A percentile compares a stretch with the other conserved stretches of the same genome.
Evolutionary conservation across 2,888 invertebrate genomes (phyloP).

Genomic region (Drosophila nigritarsus): DNA sequence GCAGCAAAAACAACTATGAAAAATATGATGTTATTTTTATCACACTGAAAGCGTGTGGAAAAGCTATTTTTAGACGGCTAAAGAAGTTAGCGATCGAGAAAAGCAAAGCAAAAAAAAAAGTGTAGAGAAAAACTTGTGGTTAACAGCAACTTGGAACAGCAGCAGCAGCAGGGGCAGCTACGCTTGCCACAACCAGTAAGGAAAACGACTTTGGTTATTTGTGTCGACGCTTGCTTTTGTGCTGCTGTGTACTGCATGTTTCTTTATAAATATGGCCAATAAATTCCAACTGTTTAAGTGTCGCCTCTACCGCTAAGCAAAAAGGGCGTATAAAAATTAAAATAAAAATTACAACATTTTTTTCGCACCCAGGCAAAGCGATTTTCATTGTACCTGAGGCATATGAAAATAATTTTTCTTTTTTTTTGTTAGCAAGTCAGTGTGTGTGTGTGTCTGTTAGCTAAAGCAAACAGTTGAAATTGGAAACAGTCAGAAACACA

Average conservation of each 20-base stretch:
- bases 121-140: conserved; percentile 53
- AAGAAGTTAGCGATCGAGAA: conserved; percentile 32
- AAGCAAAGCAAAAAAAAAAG: conserved; percentile 39
- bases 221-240: conserved; percentile 25
- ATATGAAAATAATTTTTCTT: conserved; percentile 27
- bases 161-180: conserved; percentile 23
- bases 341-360: conserved; percentile 25
- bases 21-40: conserved; percentile 80
- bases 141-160: conserved; percentile 17
- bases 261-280: conserved; percentile 79
- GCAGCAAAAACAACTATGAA: conserved; percentile 47
- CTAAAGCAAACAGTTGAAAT: conserved; percentile 65
- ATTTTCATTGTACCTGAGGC: conserved; percentile 24
- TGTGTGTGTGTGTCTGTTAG: conserved; percentile 13
- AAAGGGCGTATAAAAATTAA: conserved; percentile 34
- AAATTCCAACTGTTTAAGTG: conserved; percentile 63
- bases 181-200: conserved; percentile 34
- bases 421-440: background rate
- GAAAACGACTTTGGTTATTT: conserved; percentile 43
- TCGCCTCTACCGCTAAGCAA: conserved; percentile 41
- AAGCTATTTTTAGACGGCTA: conserved; percentile 71
- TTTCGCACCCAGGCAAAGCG: conserved; percentile 20
- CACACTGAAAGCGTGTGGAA: conserved; percentile 80
- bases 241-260: conserved; percentile 58
- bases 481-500: conserved; percentile 50